Evolutionary conservation across 2,888 invertebrate species (phyloP), one percentile per base, ranked within the genome.

Genomic region (Leucoma salicis): DNA sequence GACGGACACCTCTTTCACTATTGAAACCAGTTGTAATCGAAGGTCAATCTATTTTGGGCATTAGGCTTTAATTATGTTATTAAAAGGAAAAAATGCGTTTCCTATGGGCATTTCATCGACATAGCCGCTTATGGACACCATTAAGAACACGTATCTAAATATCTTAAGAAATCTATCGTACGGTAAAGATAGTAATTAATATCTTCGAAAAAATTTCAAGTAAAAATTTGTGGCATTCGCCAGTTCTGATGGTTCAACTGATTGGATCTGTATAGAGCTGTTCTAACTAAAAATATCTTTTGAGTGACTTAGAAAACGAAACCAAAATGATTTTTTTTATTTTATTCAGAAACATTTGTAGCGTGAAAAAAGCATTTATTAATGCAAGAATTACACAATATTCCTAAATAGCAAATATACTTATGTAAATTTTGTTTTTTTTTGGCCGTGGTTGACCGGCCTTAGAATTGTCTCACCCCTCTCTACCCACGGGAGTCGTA

Each of bases 121-220:
- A 74, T 58, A 65, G 69, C 63, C 68, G 53, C 50, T 51, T 58
- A 61, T 36, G 52, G 51, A 56, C 44, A 63, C 69, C 77, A 80
- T 84, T 82, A 79, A 78, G 65, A 71, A 80, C 78, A 77, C 80
- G 61, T 81, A 76, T 74, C 79, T 72, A 72, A 73, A 72, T 78
- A 80, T 78, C 76, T 74, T 57, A 63, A 64, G 66, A 70, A 75
- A 80, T 78, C 78, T 81, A 79, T 82, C 74, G 71, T 68, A 61
- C 63, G 40, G 69, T 74, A 73, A 77, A 72, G 69, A 64, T 67
- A 48, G 72, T 71, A 81, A 84, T 85, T 78, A 82, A 83, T 86
- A 82, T 75, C 59, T 66, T 75, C 49, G 56, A 66, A 66, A 73
- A 77, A 70, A 70, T 70, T 71, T 62, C 57, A 72, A 66, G 70